Evolutionary conservation across 2,888 invertebrate species (phyloP), one percentile per base, ranked within the genome.

Genomic region (Sarcophaga variegata): DNA sequence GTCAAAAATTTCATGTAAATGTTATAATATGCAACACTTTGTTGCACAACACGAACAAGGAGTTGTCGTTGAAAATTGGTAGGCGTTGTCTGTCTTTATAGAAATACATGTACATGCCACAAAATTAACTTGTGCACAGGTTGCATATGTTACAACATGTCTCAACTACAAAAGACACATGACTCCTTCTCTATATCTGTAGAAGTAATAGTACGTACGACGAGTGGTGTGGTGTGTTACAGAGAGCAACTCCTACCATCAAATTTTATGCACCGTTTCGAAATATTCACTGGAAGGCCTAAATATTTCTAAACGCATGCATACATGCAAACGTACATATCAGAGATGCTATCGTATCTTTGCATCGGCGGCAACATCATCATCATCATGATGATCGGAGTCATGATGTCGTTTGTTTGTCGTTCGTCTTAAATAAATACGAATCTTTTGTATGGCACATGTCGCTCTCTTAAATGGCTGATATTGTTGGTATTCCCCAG

Each of bases 31-130:
- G 54, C 54, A 17, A 22, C 59, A 67, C 20, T n/a, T 76, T 66
- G 67, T 54, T 54, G 54, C 27, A 64, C 47, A 59, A 63, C 66
- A 66, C 5, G 63, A 69, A 77, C 77, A 77, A 81, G 69, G 69
- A 83, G 74, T 83, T 83, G 64, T 74, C 25, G 62, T 81, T 75
- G 54, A 64, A 86, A 83, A 83, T 81, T 83, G 70, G 78, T 81
- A 72, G 87, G 81, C 79, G 83, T 54, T 66, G 49, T 63, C n/a
- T 74, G 67, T 60, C 45, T 69, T 59, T 75, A 22, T 59, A 54
- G 17, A 17, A 54, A 54, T 54, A 3, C 17, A 54, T 54, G 67
- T 12, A 80, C 74, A 75, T 74, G 83, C 70, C 60, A 64, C 47
- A 76, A 84, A 80, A 75, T 84, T 70, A 80, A 76, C 79, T 79